Conservation (phyloP, 2,797 vertebrate genomes). For the Linurgus olivaceus region DNA sequence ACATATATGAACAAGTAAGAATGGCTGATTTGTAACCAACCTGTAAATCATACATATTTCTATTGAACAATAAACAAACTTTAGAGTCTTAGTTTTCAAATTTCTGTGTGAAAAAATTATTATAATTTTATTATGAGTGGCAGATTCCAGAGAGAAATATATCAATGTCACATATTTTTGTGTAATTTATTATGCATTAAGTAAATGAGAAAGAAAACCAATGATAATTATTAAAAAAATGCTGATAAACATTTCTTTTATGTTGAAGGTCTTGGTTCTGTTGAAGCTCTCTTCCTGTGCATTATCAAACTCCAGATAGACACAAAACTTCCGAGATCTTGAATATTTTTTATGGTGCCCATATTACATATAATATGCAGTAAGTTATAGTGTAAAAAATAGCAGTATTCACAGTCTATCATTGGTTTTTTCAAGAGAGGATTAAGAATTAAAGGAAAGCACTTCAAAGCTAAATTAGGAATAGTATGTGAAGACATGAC, state of each 20-base stretch:
- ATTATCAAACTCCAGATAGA: background rate
- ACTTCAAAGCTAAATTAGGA: constrained; percentile 10
- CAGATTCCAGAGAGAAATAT: background rate
- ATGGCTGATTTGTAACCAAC: background rate
- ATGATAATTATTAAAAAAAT: background rate
- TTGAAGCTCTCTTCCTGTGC: background rate
- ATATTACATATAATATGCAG: background rate
- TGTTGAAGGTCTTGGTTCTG: background rate
- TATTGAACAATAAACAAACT: background rate
- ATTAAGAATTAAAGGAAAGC: background rate
- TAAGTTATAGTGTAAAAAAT: background rate
- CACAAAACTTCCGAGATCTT: background rate
- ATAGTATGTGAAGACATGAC: background rate
- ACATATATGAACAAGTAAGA: background rate
- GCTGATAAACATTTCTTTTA: background rate
- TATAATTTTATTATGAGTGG: background rate
- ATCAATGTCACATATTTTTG: background rate
- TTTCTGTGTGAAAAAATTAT: background rate
- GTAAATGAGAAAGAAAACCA: background rate
- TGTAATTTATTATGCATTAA: background rate
- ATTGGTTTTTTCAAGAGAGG: background rate
- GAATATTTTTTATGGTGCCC: background rate
- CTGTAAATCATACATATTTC: background rate
- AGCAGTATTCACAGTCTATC: background rate
- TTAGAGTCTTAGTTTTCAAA: background rate